These are phyloP conservation scores for Tenthredo scrophulariae DNA, from an alignment of 2,888 invertebrate genomes.

Conservation along the genomic window DNA sequence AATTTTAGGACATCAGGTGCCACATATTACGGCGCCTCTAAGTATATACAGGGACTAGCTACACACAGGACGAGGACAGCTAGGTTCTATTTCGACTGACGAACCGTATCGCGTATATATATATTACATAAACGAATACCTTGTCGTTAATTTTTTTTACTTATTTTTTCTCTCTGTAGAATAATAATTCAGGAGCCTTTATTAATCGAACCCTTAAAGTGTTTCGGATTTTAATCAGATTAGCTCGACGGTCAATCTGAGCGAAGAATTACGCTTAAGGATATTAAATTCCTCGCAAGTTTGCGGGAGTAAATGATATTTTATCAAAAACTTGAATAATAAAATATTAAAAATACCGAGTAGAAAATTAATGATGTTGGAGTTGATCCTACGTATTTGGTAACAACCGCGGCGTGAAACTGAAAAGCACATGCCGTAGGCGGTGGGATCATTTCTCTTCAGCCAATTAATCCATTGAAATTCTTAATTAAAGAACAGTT, in stretches of 20 bases:
- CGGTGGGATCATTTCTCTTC: constrained; percentile 41
- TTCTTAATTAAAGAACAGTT: constrained; percentile 53
- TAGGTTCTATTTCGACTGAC: background rate
- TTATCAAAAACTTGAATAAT: background rate
- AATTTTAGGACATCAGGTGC: constrained; percentile 53
- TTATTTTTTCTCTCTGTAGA: background rate
- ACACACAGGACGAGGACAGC: background rate
- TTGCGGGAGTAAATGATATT: background rate
- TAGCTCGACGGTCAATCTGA: background rate
- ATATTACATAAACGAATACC: background rate
- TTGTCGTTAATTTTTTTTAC: background rate
- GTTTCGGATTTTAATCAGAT: constrained; percentile 1
- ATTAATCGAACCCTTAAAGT: background rate
- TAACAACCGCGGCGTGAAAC: background rate
- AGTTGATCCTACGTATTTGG: background rate
- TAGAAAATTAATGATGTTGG: background rate
- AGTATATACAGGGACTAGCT: background rate
- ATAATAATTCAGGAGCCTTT: background rate
- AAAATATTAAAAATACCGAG: background rate
- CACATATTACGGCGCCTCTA: background rate
- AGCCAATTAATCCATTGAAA: constrained; percentile 50
- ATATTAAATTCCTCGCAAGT: background rate
- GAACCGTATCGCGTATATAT: constrained; percentile 11
- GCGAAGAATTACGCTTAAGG: background rate
- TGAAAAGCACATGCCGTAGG: constrained; percentile 13